These are phyloP conservation scores for Agrotis puta DNA, from an alignment of 2,888 invertebrate genomes.

Conservation along the genomic window DNA sequence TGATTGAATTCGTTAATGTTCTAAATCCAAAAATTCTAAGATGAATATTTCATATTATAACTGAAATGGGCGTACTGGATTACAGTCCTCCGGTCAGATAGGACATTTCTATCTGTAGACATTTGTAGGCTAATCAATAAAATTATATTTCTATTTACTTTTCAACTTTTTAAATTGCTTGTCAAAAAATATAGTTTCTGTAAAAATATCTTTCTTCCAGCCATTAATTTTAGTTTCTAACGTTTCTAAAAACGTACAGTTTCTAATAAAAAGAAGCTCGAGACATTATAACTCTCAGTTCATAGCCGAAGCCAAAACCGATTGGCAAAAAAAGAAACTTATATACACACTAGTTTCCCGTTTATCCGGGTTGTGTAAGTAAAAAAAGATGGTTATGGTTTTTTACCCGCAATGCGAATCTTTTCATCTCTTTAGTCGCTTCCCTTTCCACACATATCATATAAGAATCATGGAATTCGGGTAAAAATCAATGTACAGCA, in stretches of 20 bases:
- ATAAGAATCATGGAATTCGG: not conserved
- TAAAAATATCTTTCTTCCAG: not conserved
- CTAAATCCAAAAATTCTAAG: no score
- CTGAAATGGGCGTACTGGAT: no score
- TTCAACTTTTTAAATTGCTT: no score
- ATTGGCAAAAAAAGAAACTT: constrained; percentile 17
- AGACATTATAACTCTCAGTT: constrained; percentile 4
- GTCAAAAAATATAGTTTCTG: not conserved
- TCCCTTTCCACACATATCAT: constrained; percentile 1
- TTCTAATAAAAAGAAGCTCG: constrained; percentile 13
- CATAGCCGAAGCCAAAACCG: constrained; percentile 20
- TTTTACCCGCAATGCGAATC: constrained; percentile 54
- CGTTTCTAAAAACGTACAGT: not conserved
- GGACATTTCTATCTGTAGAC: no score
- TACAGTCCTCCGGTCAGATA: no score
- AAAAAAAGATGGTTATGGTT: constrained; percentile 39
- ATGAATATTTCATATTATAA: no score
- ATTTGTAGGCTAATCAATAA: no score
- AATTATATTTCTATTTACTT: no score
- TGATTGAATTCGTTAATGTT: not conserved
- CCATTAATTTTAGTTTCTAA: not conserved
- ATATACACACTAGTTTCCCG: constrained; percentile 29
- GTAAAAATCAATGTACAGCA: no score
- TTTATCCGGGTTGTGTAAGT: constrained; percentile 15
- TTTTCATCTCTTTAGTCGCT: constrained; percentile 32